Evolutionary conservation across 2,797 vertebrate genomes (phyloP).

Genomic region (Cuculus canorus): DNA sequence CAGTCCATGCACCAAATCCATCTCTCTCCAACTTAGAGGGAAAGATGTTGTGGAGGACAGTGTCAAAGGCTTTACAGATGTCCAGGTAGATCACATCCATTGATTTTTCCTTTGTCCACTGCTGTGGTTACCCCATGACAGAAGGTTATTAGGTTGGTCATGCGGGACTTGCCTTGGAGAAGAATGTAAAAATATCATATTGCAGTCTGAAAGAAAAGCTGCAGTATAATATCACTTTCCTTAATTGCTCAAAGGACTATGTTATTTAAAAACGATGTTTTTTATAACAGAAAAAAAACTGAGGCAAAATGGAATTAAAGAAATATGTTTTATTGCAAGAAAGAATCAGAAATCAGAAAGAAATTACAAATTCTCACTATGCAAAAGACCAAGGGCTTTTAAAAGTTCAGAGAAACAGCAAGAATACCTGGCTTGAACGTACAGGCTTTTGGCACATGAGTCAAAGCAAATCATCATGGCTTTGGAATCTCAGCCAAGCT

Average conservation of each 20-base stretch:
- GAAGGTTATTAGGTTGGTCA: no score
- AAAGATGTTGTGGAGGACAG: no score
- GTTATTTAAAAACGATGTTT: neutral
- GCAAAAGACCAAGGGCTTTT: neutral
- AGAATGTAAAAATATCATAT: neutral
- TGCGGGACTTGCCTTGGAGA: no score
- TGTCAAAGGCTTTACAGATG: no score
- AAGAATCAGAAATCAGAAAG: neutral
- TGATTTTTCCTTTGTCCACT: no score
- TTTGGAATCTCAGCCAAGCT: constrained; percentile 12
- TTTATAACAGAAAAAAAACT: neutral
- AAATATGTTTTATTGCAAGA: neutral
- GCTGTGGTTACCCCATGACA: no score
- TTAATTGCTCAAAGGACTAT: neutral
- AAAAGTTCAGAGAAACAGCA: neutral
- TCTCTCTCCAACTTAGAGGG: no score
- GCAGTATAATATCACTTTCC: neutral
- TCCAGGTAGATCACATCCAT: no score
- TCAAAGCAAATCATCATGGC: neutral
- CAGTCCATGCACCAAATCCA: no score
- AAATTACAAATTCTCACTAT: neutral
- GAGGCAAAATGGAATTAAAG: neutral
- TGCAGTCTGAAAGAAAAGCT: neutral
- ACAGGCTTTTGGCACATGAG: neutral
- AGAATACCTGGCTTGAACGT: neutral